Evolutionary conservation across 2,888 invertebrate species (phyloP), one percentile per base, ranked within the genome.

Genomic region (Rhodophaea formosa): DNA sequence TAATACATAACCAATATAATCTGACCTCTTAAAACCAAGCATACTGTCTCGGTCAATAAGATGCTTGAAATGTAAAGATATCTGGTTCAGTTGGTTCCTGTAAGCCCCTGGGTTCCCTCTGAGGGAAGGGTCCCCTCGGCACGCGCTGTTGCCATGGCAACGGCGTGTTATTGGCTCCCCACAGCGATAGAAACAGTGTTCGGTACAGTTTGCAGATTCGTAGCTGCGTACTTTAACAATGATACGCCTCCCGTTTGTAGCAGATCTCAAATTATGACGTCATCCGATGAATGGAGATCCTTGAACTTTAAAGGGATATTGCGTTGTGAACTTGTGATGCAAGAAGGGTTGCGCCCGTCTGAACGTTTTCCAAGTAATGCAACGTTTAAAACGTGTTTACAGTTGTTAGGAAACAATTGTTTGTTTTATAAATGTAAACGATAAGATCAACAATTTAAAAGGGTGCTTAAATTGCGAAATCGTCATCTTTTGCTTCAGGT

Each of bases 151-250:
- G 75, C 75, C 79, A 89, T 88, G 80, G 68, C 77, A 77, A 91
- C 90, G 66, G 80, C 79, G 77, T 88, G 83, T 81, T 89, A 84
- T 86, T 86, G 84, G 84, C 87, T 85, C 89, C 88, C 86, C 79
- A 78, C 82, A 75, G 82, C 74, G 77, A 76, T 77, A 75, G 74
- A 78, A 70, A 71, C 71, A 68, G 74, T 72, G 70, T 71, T 71
- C 73, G 68, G 69, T 62, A 70, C 69, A 67, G 68, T 67, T 23
- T 66, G 64, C 65, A 68, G 62, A 62, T 12, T 39, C 49, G 61
- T 60, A 66, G 69, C 67, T 67, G 67, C 68, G 63, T 70, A 17
- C 16, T 63, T 66, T 61, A 66, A 69, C 70, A 70, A 68, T 66
- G 67, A 68, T 66, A 69, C 66, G 61, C 62, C 59, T 62, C 39